Conservation (phyloP, 2,888 invertebrate species). For the Petrolisthes cinctipes region DNA sequence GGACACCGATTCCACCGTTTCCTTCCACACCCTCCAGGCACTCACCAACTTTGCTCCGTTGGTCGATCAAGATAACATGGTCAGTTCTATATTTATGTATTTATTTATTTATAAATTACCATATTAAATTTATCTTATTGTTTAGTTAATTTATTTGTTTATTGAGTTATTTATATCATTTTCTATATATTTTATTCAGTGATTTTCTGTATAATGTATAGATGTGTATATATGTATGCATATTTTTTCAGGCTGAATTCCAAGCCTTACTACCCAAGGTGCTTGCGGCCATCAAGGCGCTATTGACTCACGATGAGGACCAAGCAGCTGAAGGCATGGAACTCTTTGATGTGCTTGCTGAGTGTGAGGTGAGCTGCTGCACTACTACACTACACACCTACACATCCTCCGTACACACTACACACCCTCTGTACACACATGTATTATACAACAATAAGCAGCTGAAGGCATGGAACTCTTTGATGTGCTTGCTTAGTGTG, state of each 20-base stretch:
- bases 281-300: slow-evolving; percentile 75
- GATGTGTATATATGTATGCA: slow-evolving; percentile 13
- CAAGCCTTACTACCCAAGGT: slow-evolving; percentile 76
- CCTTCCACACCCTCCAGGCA: slow-evolving; percentile 76
- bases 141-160: background rate
- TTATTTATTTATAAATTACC: too few species aligned
- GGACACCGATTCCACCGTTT: slow-evolving; percentile 73
- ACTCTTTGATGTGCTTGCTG: slow-evolving; percentile 76
- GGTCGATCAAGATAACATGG: slow-evolving; percentile 77
- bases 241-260: slow-evolving; percentile 68
- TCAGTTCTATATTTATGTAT: slow-evolving; percentile 68
- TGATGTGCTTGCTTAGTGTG: too few species aligned
- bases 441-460: too few species aligned
- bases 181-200: background rate
- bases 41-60: slow-evolving; percentile 78
- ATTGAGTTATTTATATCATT: too few species aligned
- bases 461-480: too few species aligned
- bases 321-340: slow-evolving; percentile 77
- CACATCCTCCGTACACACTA: background rate
- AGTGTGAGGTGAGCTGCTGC: slow-evolving; percentile 71
- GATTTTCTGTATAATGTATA: background rate
- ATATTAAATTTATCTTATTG: background rate
- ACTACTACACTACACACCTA: background rate
- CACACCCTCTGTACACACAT: too few species aligned
- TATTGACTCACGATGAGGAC: slow-evolving; percentile 74